phyloP scores from a whole-genome alignment of 1,140 invertebrate genomes.

The Lepidurus packardi region DNA sequence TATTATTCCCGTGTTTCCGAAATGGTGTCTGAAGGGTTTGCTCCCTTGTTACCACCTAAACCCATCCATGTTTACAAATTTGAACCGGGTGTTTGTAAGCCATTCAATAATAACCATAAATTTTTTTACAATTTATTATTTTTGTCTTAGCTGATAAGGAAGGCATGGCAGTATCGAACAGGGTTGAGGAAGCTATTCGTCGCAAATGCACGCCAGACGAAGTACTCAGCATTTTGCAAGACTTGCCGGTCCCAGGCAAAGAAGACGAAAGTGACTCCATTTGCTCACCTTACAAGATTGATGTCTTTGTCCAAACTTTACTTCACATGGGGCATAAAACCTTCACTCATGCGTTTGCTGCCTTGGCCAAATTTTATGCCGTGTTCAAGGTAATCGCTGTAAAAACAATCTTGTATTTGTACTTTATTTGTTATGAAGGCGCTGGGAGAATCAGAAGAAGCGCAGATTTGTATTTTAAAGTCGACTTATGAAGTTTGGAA shows the following conservation, averaged over 20 bases:
- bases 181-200: constrained; percentile 9
- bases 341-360: constrained; percentile 96
- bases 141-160: constrained; percentile 64
- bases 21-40: constrained; percentile 82
- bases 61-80: constrained; percentile 78
- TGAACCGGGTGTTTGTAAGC: constrained; percentile 61
- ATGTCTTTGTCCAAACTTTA: constrained; percentile 92
- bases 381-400: constrained; percentile 69
- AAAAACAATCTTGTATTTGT: not conserved
- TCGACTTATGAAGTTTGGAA: constrained; percentile 93
- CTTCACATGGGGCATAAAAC: constrained; percentile 91
- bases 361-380: constrained; percentile 92
- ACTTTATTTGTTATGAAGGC: constrained; percentile 50
- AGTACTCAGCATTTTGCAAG: constrained; percentile 78
- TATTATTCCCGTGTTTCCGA: constrained; percentile 90
- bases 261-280: constrained; percentile 63
- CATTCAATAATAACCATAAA: not conserved
- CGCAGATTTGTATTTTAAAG: constrained; percentile 86
- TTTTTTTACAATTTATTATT: constrained; percentile 2
- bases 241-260: constrained; percentile 50
- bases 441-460: constrained; percentile 87
- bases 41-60: constrained; percentile 70
- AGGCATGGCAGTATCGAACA: constrained; percentile 72
- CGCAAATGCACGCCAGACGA: constrained; percentile 85
- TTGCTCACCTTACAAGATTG: constrained; percentile 74